phyloP scores from a whole-genome alignment of 2,888 invertebrate species.

The Suillia variegata region DNA sequence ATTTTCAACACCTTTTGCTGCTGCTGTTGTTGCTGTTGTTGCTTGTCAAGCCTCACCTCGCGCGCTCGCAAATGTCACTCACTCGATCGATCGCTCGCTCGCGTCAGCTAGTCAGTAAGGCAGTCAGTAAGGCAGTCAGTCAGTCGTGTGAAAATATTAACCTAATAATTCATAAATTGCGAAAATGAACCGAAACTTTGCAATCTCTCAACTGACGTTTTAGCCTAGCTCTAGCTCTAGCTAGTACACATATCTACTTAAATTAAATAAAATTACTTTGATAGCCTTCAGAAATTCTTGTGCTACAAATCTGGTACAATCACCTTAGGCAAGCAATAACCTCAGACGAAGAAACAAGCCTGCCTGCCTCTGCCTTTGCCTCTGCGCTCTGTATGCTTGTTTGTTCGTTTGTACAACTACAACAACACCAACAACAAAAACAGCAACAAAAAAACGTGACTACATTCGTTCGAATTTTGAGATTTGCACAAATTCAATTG shows the following conservation, averaged over 20 bases:
- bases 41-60: background rate
- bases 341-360: constrained; percentile 17
- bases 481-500: constrained; percentile 1
- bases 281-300: constrained; percentile 35
- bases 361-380: background rate
- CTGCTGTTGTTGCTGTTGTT: too few relatives aligned
- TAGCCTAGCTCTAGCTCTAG: too few relatives aligned
- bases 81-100: too few relatives aligned
- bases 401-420: too few relatives aligned
- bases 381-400: background rate
- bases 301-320: constrained; percentile 35
- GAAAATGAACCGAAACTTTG: background rate
- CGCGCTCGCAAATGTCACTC: background rate
- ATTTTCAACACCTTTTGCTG: too few relatives aligned
- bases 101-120: too few relatives aligned
- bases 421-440: too few relatives aligned
- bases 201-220: too few relatives aligned
- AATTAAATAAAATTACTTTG: constrained; percentile 2
- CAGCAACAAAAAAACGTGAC: constrained; percentile 12
- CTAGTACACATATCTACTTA: too few relatives aligned
- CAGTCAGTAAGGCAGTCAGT: too few relatives aligned
- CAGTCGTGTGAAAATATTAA: constrained; percentile 10
- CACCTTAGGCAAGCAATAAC: constrained; percentile 34
- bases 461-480: background rate
- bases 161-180: constrained; percentile 10